Base-by-base conservation (phyloP, 1,140 invertebrate genomes). In the Lepidostoma basale region DNA sequence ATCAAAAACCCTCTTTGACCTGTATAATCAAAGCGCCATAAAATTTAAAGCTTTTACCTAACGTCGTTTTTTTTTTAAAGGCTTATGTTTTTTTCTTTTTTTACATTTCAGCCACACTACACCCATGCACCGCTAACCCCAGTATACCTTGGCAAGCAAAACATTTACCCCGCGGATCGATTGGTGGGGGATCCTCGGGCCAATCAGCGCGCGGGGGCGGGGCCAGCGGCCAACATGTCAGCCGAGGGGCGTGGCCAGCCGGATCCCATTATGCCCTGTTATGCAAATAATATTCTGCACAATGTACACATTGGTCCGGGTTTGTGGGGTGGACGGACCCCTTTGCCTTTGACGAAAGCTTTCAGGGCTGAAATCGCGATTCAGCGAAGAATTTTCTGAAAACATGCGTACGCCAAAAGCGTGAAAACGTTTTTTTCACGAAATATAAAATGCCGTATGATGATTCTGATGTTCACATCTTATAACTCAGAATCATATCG, bases 251-350 rank as follows among this genome's bases (percentile, higher is more conserved):
- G 67, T 42, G 45, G 36, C 58, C 67, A 12, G 22, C 26, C 40
- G 54, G 63, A 69, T 69, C 70, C 67, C 71, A 69, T 69, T 73
- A 73, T 73, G 71, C 68, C 66, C 67, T 60, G 71, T 69, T 73
- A 73, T 73, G 71, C 68, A 73, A 73, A 73, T 73, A 73, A 69
- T 73, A 73, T 73, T 73, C 65, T 69, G 71, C 71, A 73, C 71
- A 73, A 70, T 69, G 71, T 73, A 73, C 68, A 73, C 71, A 73
- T 56, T 69, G 71, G 59, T 36, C 52, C 58, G 47, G 40, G 64
- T 22, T 56, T 20, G 71, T 65, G 22, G 62, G 16, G 16, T 42
- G 30, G 44, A 10, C 2, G 42, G 23, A 44, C 4, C 12, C 30
- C 40, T 63, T 52, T 52, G 30, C 47, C 47, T 42, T 33, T 40